phyloP scores from a whole-genome alignment of 2,113 vertebrate genomes.

The Tachysurus vachellii region DNA sequence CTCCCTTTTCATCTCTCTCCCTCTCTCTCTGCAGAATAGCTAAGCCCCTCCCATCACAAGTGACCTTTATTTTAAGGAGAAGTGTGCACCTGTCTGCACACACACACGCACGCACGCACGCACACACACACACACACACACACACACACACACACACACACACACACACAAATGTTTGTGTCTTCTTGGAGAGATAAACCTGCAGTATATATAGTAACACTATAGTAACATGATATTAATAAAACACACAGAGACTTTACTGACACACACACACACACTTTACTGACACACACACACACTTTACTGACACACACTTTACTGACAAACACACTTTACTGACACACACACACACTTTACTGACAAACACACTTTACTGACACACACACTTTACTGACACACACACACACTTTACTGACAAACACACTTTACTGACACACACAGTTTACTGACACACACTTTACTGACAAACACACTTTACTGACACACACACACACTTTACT shows the following conservation, averaged over 20 bases:
- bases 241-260: too few species aligned
- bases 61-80: slow-evolving; percentile 44
- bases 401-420: background rate
- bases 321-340: background rate
- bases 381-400: background rate
- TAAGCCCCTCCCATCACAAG: slow-evolving; percentile 42
- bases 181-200: background rate
- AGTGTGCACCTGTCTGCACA: slow-evolving; percentile 32
- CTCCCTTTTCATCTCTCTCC: background rate
- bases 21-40: slow-evolving; percentile 32
- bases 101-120: background rate
- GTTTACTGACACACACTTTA: too few species aligned
- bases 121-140: background rate
- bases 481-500: background rate
- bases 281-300: background rate
- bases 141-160: background rate
- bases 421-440: background rate
- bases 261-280: background rate
- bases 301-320: background rate
- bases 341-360: too few species aligned
- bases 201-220: background rate
- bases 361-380: background rate
- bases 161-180: background rate
- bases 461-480: too few species aligned
- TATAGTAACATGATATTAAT: background rate